Conservation (phyloP, 2,113 vertebrate species). For the Chaenogobius annularis region DNA sequence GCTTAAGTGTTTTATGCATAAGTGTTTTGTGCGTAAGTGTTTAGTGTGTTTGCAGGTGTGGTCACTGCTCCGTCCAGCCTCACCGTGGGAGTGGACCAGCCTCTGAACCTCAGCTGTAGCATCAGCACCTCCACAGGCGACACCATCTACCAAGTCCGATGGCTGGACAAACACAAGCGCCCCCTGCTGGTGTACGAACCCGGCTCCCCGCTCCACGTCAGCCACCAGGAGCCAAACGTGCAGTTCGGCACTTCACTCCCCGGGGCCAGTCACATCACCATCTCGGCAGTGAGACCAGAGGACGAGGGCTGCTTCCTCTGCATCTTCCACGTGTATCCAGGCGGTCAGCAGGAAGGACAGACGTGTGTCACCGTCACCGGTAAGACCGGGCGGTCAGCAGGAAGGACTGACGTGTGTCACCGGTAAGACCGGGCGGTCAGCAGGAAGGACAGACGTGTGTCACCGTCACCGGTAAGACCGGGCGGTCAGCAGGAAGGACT, state of each 20-base stretch:
- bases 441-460: too few relatives aligned
- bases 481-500: too few relatives aligned
- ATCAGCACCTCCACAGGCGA: conserved; percentile 40
- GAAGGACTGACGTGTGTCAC: too few relatives aligned
- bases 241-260: conserved; percentile 31
- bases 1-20: too few relatives aligned
- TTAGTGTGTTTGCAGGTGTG: conserved; percentile 51
- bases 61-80: conserved; percentile 56
- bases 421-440: too few relatives aligned
- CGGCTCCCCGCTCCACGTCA: conserved; percentile 5
- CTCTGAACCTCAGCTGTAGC: conserved; percentile 69
- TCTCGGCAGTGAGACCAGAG: conserved; percentile 35
- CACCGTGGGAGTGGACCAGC: conserved; percentile 32
- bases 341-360: conserved; percentile 50
- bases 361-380: conserved; percentile 68
- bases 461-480: too few relatives aligned
- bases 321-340: conserved; percentile 72
- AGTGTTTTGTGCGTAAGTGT: too few relatives aligned
- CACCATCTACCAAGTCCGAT: conserved; percentile 70
- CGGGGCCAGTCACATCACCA: conserved; percentile 65
- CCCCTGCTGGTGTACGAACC: conserved; percentile 65
- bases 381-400: conserved; percentile 25
- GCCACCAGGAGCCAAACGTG: conserved; percentile 36
- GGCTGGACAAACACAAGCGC: conserved; percentile 45
- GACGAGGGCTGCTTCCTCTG: conserved; percentile 76